These are phyloP conservation scores for Tragelaphus imberbis DNA, from an alignment of 2,113 vertebrate species.

Conservation along the genomic window DNA sequence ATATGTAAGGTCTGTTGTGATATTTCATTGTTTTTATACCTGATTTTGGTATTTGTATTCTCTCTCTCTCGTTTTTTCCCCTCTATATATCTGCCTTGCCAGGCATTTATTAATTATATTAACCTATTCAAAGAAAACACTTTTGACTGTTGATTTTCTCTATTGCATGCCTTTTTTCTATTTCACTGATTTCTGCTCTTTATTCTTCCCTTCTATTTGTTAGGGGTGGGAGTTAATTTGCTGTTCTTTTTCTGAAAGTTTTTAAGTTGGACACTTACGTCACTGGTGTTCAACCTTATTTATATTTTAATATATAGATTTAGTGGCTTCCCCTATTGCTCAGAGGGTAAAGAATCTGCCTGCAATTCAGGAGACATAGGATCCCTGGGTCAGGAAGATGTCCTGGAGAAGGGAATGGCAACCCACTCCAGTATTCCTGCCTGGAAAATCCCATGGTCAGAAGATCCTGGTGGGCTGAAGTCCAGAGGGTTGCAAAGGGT, in stretches of 20 bases:
- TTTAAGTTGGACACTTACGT: slow-evolving; percentile 6
- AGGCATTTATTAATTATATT: not conserved
- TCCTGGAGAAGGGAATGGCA: not conserved
- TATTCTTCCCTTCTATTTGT: not conserved
- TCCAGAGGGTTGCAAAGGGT: not conserved
- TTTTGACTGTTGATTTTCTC: not conserved
- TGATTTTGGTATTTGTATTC: not conserved
- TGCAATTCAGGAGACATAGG: not conserved
- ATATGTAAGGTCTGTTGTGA: not conserved
- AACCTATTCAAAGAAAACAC: not conserved
- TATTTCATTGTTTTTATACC: not conserved
- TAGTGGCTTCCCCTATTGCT: not conserved
- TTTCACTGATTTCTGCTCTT: not conserved
- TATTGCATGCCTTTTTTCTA: not conserved
- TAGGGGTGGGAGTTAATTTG: not conserved
- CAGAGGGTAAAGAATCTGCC: not conserved
- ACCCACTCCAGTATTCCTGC: not conserved
- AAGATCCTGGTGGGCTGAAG: not conserved
- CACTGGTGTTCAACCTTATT: not conserved
- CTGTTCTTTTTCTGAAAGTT: not conserved
- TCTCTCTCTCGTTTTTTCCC: not conserved
- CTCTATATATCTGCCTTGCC: not conserved
- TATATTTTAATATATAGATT: not conserved
- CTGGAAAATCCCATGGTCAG: not conserved
- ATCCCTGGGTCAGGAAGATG: not conserved